Evolutionary conservation across 2,797 vertebrate species (phyloP), one percentile per base, ranked within the genome.

Genomic region (Pachyuromys duprasi): DNA sequence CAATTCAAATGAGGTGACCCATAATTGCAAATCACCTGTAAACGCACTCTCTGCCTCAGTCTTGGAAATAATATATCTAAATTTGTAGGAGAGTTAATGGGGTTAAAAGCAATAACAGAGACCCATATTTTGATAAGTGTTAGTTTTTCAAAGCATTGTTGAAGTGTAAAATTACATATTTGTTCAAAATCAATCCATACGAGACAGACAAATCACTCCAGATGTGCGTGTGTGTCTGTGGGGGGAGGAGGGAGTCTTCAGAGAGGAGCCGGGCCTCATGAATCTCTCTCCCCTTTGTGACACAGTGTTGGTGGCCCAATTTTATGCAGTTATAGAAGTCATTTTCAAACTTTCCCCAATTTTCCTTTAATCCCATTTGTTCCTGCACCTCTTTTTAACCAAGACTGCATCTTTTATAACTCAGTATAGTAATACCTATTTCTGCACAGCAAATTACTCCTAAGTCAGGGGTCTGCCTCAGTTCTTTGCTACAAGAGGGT

Each of bases 151-250:
- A 97, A 95, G 22, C 49, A 88, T 91, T 80, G 17, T 93, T 96
- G 93, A 91, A 92, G 69, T 90, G 76, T 89, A 93, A 94, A 93
- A 39, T 70, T 93, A 82, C 4, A 55, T 91, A 74, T 91, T 87
- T 91, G 92, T 93, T 95, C 78, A 93, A 94, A 94, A 96, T 96
- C 42, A 42, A 65, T 90, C 90, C 26, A 45, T 89, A 70, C n/a
- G 3, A 78, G 65, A 93, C 86, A 18, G 53, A 75, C 42, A 95
- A 92, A 91, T 94, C 67, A 94, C 36, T 81, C 88, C 55, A 36
- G 8, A 63, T 13, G 5, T 63, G 26, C 31, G 74, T 75, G 12
- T 28, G 72, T 76, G 45, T 45, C 1, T 69, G n/a, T 39, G 42
- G 14, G 4, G 31, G 9, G 31, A 36, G 24, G 13, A 36, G 42